These are phyloP conservation scores for Glyphotaelius pellucidus DNA, from an alignment of 2,888 invertebrate species.

Conservation along the genomic window DNA sequence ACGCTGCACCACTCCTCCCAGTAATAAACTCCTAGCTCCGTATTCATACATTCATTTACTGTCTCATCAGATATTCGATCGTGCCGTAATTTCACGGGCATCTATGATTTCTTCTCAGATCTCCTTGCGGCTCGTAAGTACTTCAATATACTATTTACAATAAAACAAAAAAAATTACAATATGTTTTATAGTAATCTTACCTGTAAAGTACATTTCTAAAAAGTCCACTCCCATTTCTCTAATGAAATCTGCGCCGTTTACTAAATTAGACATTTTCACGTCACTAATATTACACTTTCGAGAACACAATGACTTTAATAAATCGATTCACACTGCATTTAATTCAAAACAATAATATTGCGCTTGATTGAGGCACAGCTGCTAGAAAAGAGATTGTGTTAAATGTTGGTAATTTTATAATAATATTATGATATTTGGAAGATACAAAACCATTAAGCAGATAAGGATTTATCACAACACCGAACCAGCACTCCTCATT, in stretches of 20 bases:
- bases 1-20: not conserved
- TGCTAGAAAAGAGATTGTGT: not conserved
- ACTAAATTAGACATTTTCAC: slow-evolving; percentile 3
- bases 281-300: not conserved
- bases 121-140: not conserved
- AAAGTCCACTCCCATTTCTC: slow-evolving; percentile 32
- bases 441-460: not conserved
- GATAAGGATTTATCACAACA: not conserved
- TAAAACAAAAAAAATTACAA: not conserved
- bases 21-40: not conserved
- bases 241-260: not conserved
- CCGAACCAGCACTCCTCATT: not conserved
- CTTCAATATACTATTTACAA: not conserved
- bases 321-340: too few species aligned
- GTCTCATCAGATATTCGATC: not conserved
- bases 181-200: not conserved
- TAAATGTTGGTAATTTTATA: not conserved
- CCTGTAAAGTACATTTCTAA: slow-evolving; percentile 30
- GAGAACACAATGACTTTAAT: not conserved
- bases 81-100: not conserved
- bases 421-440: not conserved
- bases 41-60: not conserved
- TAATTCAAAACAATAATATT: too few species aligned
- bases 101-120: not conserved
- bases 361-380: too few species aligned